Evolutionary conservation across 2,113 vertebrate species (phyloP).

Genomic region (Australoheros scitulus): DNA sequence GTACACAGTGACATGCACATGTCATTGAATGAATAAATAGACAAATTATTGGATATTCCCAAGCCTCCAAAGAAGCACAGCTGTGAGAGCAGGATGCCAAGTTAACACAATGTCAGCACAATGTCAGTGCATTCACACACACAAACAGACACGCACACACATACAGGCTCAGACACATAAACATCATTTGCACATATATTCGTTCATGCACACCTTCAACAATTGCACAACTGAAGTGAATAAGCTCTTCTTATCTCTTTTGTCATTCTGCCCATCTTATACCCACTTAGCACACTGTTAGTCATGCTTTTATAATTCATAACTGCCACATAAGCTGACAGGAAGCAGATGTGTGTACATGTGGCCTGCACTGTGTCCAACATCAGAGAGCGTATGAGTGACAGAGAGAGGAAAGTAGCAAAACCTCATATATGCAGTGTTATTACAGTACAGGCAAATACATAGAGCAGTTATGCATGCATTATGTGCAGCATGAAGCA

Average conservation of each 20-base stretch:
- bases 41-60: slow-evolving; percentile 61
- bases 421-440: slow-evolving; percentile 38
- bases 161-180: not conserved
- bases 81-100: slow-evolving; percentile 48
- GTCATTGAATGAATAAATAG: slow-evolving; percentile 68
- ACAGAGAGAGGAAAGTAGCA: not conserved
- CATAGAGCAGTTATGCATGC: slow-evolving; percentile 44
- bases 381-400: not conserved
- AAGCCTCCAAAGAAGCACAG: slow-evolving; percentile 54
- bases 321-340: slow-evolving; percentile 52
- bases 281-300: slow-evolving; percentile 15
- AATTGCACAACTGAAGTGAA: slow-evolving; percentile 6
- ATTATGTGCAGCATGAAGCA: not conserved
- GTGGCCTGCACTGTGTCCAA: slow-evolving; percentile 17
- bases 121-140: slow-evolving; percentile 44
- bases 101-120: slow-evolving; percentile 67
- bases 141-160: not conserved
- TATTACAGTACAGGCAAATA: slow-evolving; percentile 28
- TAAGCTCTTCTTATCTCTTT: slow-evolving; percentile 14
- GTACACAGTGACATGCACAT: slow-evolving; percentile 22
- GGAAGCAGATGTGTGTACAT: slow-evolving; percentile 50
- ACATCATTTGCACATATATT: not conserved
- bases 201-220: not conserved
- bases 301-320: slow-evolving; percentile 58
- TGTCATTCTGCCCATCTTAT: slow-evolving; percentile 31